These are phyloP conservation scores for Drosophila pachea DNA, from an alignment of 1,140 invertebrate species.

Conservation along the genomic window DNA sequence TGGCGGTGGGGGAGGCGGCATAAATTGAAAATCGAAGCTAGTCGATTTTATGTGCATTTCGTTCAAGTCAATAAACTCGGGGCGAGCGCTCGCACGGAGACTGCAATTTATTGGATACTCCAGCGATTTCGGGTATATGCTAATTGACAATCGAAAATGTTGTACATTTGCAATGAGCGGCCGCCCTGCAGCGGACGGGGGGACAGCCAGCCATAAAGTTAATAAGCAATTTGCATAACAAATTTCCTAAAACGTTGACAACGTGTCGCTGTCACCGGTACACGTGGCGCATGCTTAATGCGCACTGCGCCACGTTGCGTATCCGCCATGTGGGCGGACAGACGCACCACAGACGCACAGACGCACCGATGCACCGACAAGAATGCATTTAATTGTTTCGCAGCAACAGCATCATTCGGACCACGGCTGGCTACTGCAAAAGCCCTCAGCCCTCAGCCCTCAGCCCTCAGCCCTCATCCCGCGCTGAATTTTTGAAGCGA, in stretches of 20 bases:
- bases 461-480: slow-evolving; percentile 2
- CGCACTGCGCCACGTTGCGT: slow-evolving; percentile 41
- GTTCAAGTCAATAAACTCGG: slow-evolving; percentile 37
- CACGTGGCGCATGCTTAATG: slow-evolving; percentile 51
- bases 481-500: slow-evolving; percentile 54
- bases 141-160: slow-evolving; percentile 73
- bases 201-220: slow-evolving; percentile 66
- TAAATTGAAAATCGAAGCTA: slow-evolving; percentile 66
- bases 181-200: slow-evolving; percentile 25
- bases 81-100: slow-evolving; percentile 15
- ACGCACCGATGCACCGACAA: background rate
- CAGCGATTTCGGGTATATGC: slow-evolving; percentile 30
- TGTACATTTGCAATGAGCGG: slow-evolving; percentile 14
- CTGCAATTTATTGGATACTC: slow-evolving; percentile 28
- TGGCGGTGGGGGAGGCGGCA: slow-evolving; percentile 16
- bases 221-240: slow-evolving; percentile 78
- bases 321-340: slow-evolving; percentile 48
- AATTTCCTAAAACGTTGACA: slow-evolving; percentile 73
- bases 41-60: slow-evolving; percentile 60
- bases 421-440: too few relatives aligned
- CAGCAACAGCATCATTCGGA: background rate
- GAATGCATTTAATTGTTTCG: slow-evolving; percentile 72
- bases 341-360: background rate
- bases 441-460: too few relatives aligned
- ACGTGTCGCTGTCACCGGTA: slow-evolving; percentile 48